phyloP scores from a whole-genome alignment of 2,113 vertebrate species.

The Vireo altiloquus region DNA sequence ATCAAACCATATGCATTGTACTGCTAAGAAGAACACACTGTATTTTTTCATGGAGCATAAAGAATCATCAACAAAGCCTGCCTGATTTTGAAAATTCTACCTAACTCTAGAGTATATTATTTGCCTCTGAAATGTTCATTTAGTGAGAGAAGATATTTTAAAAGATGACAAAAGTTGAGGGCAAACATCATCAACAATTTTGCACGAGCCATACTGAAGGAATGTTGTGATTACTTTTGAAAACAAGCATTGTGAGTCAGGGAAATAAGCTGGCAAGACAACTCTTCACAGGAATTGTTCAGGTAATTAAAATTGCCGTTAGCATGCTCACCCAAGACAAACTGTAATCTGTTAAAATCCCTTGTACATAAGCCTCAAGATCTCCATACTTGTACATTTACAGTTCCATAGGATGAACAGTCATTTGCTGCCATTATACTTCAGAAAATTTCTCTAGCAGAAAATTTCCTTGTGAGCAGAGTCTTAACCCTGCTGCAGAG shows the following conservation, averaged over 20 bases:
- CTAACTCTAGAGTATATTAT: background rate
- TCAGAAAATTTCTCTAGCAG: no score
- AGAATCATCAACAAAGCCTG: background rate
- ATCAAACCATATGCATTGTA: background rate
- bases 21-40: background rate
- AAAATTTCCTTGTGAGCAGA: background rate
- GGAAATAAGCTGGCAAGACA: background rate
- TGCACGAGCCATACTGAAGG: background rate
- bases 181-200: background rate
- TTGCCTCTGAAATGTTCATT: background rate
- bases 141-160: background rate
- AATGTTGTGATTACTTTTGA: background rate
- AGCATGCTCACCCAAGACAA: background rate
- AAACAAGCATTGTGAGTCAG: background rate
- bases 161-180: background rate
- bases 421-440: background rate
- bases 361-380: background rate
- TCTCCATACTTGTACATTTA: background rate
- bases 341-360: background rate
- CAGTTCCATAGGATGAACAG: background rate
- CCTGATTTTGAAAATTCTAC: background rate
- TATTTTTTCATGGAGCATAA: background rate
- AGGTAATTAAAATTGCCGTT: background rate
- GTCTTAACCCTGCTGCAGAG: background rate
- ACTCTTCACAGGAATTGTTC: background rate